Evolutionary conservation across 2,113 vertebrate species (phyloP), one percentile per base, ranked within the genome.

Genomic region (Argyrosomus japonicus): DNA sequence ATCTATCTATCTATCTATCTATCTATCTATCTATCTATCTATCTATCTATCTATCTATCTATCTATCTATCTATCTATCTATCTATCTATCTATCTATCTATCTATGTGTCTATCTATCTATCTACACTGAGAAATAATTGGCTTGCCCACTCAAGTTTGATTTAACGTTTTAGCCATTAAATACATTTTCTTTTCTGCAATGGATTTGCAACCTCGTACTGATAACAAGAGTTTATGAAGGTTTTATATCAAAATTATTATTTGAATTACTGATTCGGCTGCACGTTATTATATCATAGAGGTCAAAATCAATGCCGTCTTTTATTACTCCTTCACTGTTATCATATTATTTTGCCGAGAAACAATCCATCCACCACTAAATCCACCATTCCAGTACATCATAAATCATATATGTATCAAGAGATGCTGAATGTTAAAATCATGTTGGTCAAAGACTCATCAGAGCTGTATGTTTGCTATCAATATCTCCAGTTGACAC

Each of bases 291-390:
- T 15, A 17, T 50, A 48, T 5, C 15, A 17, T 23, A 68, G 62
- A 70, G 60, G 74, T 77, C 29, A 77, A 58, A 87, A 79, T 77
- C 56, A 61, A 79, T 72, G 62, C 32, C 11, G 2, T 29, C 8
- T 6, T 67, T 68, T 68, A 74, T 74, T 32, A 67, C 68, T 68
- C 29, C 13, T 50, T 45, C 62, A 50, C 32, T 15, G 27, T 56
- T 60, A 43, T 72, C 32, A 60, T 79, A 19, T 69, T 77, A 7
- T 40, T 68, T 48, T 53, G 4, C 4, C 1, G 9, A 45, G 19
- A 45, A 56, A 53, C 32, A 50, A 74, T 69, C 65, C n/a, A 58
- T 70, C 21, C 23, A 54, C 15, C 5, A n/a, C 48, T 65, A 45
- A 32, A 43, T 72, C 57, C 29, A 11, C 9, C 3, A 9, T 32